A percentile compares a stretch with the other conserved stretches of the same genome.
Conservation (phyloP, 2,113 vertebrate genomes). For the Fregata magnificens region DNA sequence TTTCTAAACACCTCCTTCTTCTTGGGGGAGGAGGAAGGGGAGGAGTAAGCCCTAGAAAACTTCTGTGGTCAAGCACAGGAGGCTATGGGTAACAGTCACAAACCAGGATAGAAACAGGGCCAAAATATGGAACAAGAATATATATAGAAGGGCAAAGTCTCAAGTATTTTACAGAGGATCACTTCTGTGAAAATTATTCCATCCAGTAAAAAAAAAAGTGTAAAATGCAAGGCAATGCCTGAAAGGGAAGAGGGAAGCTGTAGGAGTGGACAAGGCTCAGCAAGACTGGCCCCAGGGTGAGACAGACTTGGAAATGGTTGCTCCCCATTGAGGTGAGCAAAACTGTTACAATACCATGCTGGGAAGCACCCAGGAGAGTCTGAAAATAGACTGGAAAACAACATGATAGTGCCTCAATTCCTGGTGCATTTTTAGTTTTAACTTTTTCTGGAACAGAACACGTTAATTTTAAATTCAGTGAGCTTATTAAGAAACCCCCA, state of each 20-base stretch:
- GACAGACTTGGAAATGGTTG: neutral
- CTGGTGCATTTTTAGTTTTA: neutral
- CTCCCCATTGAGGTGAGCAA: neutral
- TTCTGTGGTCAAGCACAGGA: neutral
- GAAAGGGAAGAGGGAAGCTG: neutral
- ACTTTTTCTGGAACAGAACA: neutral
- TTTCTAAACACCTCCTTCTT: neutral
- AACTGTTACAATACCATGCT: neutral
- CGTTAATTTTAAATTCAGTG: neutral
- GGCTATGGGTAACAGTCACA: neutral
- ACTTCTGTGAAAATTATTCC: neutral
- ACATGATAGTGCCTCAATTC: neutral
- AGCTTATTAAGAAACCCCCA: neutral
- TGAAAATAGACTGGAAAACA: neutral
- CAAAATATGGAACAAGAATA: neutral
- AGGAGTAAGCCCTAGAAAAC: neutral
- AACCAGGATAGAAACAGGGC: neutral
- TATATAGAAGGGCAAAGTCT: neutral
- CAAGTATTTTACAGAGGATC: neutral
- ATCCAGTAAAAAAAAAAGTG: neutral
- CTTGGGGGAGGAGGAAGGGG: neutral
- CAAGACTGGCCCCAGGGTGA: neutral
- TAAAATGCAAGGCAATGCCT: neutral
- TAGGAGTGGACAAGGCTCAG: neutral
- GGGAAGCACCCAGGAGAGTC: neutral